Percentiles rank a stretch among this genome's conserved stretches.
phyloP scores from a whole-genome alignment of 92 coral and sea anemone species.

The Virgularia gustaviana region DNA sequence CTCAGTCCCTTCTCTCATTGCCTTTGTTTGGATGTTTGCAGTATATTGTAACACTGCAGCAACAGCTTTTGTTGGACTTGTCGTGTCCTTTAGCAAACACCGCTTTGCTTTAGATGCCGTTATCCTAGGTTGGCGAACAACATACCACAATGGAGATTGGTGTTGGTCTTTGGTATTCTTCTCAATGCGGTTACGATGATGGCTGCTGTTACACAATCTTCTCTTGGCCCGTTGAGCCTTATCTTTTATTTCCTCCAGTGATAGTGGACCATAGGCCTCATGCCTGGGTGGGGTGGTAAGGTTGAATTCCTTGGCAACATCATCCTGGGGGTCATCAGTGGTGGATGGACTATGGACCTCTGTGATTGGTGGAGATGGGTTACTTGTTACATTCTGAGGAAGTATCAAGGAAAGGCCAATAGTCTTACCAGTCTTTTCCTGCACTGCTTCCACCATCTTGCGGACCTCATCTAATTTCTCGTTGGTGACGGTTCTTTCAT shows the following conservation, averaged over 20 bases:
- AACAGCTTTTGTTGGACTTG: too few species aligned
- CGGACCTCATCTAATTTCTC: conserved; percentile 6
- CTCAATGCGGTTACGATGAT: conserved; percentile 14
- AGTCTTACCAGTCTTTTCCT: background rate
- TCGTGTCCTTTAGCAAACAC: too few species aligned
- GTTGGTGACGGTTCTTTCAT: conserved; percentile 6
- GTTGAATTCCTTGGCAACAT: background rate
- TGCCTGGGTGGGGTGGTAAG: conserved; percentile 21
- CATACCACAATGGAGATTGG: too few species aligned
- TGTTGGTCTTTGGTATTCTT: conserved; percentile 15
- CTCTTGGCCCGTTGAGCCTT: conserved; percentile 5
- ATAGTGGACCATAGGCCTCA: background rate
- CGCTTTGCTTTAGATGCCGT: too few species aligned
- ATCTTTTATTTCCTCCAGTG: conserved; percentile 5
- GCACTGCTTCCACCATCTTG: conserved; percentile 4
- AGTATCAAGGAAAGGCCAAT: too few species aligned
- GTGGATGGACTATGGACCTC: too few species aligned
- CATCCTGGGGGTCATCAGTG: background rate
- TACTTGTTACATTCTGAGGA: background rate
- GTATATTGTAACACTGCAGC: too few species aligned
- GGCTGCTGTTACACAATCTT: conserved; percentile 27
- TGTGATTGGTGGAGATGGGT: too few species aligned
- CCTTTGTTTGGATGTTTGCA: too few species aligned
- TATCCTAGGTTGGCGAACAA: too few species aligned
- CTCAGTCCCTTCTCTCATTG: too few species aligned